phyloP scores from a whole-genome alignment of 2,797 vertebrate species.

The Psittacula echo region DNA sequence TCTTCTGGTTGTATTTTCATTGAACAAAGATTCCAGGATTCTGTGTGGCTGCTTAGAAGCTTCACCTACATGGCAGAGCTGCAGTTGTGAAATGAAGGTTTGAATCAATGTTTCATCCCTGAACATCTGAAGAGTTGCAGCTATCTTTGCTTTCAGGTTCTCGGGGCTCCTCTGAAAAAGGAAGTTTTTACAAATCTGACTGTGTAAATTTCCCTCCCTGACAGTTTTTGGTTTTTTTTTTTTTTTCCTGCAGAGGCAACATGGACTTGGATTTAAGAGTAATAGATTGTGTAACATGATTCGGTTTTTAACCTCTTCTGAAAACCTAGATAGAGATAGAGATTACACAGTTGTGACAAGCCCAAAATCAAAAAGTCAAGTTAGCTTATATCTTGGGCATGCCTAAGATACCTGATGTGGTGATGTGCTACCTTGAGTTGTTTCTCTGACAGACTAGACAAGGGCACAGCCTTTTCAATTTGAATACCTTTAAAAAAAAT shows the following conservation, averaged over 20 bases:
- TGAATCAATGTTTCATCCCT: not conserved
- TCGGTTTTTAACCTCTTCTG: not conserved
- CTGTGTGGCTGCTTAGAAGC: not conserved
- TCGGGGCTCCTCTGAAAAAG: not conserved
- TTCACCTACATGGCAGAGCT: not conserved
- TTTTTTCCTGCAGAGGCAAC: not conserved
- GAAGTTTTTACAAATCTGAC: not conserved
- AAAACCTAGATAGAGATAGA: not conserved
- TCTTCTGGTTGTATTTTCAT: not conserved
- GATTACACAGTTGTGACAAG: not conserved
- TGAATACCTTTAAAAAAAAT: not conserved
- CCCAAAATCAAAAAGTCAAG: not conserved
- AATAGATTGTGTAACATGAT: not conserved
- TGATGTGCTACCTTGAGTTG: not conserved
- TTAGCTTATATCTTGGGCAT: not conserved
- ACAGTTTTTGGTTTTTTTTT: not conserved
- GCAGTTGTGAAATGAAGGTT: not conserved
- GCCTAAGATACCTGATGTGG: not conserved
- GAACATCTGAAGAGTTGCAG: not conserved
- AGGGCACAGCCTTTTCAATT: not conserved
- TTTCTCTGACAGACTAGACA: not conserved
- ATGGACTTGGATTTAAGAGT: not conserved
- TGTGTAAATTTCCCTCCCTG: not conserved
- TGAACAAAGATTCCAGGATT: not conserved
- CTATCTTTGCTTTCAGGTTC: not conserved